A percentile compares a stretch with the other conserved stretches of the same genome.
These are phyloP conservation scores for Tipula vernalis DNA, from an alignment of 2,888 invertebrate genomes.

Conservation along the genomic window DNA sequence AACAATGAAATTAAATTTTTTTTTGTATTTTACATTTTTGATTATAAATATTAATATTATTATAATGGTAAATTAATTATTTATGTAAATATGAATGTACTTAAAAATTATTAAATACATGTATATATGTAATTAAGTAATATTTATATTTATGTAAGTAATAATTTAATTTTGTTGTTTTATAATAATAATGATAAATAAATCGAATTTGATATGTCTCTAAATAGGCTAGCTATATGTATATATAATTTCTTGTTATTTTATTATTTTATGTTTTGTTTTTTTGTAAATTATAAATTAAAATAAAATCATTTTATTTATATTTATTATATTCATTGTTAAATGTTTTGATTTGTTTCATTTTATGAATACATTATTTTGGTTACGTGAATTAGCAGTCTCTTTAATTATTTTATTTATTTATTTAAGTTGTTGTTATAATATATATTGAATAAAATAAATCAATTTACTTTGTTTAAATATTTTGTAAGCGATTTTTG, in stretches of 20 bases:
- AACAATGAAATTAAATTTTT: not conserved
- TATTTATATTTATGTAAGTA: not conserved
- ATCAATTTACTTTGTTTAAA: not conserved
- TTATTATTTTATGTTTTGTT: not conserved
- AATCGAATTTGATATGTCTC: constrained; percentile 11
- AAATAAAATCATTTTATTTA: not conserved
- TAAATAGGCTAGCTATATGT: constrained; percentile 10
- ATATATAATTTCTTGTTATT: constrained; percentile 8
- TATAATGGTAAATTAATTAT: not conserved
- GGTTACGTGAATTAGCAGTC: not conserved
- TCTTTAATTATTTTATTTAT: not conserved
- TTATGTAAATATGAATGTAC: not conserved
- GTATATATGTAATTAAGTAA: not conserved
- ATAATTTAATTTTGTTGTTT: not conserved
- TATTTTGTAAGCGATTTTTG: not conserved
- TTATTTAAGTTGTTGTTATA: not conserved
- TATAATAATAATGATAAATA: not conserved
- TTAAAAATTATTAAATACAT: not conserved
- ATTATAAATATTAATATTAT: not conserved
- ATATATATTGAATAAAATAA: not conserved
- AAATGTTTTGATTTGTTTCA: not conserved
- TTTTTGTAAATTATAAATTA: not conserved
- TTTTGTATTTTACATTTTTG: not conserved
- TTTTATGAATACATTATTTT: not conserved
- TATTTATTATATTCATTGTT: not conserved